Base-by-base conservation (phyloP, 2,113 vertebrate species). In the Trinectes maculatus region DNA sequence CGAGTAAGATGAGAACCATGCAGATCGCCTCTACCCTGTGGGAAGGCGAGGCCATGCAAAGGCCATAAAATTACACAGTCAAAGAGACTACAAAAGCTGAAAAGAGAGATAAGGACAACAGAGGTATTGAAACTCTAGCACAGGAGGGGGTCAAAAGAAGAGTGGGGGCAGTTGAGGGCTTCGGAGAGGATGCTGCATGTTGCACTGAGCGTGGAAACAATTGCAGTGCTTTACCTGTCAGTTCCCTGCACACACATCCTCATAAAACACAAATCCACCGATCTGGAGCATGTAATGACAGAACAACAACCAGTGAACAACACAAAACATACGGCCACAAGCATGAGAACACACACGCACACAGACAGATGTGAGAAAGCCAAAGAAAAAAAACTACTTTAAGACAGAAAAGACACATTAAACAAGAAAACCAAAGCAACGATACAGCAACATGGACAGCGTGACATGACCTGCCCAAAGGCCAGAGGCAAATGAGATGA, bases 271-370 rank as follows among this genome's bases (percentile, higher is more conserved):
- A 91, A 76, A 87, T 92, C 86, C 85, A 89, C 82, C 81, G 87
- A 89, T 87, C 90, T 92, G 90, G 76, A 85, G 89, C 88, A 84
- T 87, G 89, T 83, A 89, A 89, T 83, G 81, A 90, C 80, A 89
- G 74, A 91, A 92, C 75, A 89, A 85, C 59, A 91, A 79, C 76
- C 43, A 48, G 74, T 89, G 74, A 85, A 87, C 74, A 82, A 85
- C 80, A 87, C 47, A 82, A 43, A 67, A 63, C 46, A 62, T 49
- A 60, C 54, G 5, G 69, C 77, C 70, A 18, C 25, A 70, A 57
- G 67, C 77, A 71, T 66, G 76, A 58, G 61, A 55, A 56, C 31
- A 71, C 55, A 73, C 3, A 66, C 68, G 63, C 2, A 53, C 46
- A 34, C 49, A 64, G 56, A 60, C 66, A 59, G 31, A 28, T 52